Percentiles rank a stretch among this genome's conserved stretches.
phyloP scores from a whole-genome alignment of 2,113 vertebrate genomes.

The Panthera tigris region DNA sequence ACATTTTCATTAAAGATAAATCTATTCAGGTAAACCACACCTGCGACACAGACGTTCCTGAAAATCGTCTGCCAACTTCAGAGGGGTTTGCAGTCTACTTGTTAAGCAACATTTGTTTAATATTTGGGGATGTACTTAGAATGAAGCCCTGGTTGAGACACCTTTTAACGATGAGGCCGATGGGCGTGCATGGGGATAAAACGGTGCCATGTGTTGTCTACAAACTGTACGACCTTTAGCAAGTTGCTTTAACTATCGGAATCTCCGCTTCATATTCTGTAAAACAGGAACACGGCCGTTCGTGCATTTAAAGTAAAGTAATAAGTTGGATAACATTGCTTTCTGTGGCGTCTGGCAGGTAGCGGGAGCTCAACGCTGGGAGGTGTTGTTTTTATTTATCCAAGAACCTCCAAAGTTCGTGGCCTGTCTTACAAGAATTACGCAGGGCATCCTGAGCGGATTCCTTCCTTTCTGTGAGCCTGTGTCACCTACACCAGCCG shows the following conservation, averaged over 20 bases:
- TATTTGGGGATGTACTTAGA: not conserved
- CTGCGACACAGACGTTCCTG: not conserved
- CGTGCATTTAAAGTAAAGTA: not conserved
- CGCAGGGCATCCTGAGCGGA: not conserved
- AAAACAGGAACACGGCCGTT: not conserved
- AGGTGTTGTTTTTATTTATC: not conserved
- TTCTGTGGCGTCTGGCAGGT: not conserved
- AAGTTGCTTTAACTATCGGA: not conserved
- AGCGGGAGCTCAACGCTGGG: not conserved
- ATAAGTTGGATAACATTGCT: not conserved
- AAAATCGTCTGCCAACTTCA: not conserved
- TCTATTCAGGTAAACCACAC: not conserved
- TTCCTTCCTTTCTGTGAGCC: not conserved
- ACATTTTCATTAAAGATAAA: not conserved
- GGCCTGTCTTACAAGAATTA: not conserved
- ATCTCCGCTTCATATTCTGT: not conserved
- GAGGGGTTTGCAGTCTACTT: not conserved
- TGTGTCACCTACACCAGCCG: not conserved
- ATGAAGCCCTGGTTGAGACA: not conserved
- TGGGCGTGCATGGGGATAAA: not conserved
- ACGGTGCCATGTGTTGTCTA: not conserved
- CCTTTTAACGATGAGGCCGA: not conserved
- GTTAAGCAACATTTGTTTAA: not conserved
- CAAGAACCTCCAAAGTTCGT: not conserved
- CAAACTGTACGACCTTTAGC: not conserved